Base-by-base conservation (phyloP, 2,797 vertebrate species). In the Hydrocynus forskahlii region DNA sequence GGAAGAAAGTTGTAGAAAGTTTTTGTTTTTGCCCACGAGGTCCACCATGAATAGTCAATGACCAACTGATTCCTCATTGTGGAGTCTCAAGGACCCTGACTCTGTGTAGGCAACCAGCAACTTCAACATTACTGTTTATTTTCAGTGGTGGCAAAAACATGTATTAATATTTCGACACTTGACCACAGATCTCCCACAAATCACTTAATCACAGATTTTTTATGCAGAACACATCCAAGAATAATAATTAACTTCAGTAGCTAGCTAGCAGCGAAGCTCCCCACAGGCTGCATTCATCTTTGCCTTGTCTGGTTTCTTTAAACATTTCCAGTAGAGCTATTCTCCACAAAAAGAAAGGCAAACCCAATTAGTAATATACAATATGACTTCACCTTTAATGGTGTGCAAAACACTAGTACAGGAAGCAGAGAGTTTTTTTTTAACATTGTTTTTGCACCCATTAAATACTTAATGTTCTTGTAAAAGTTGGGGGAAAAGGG, bases 381-480 rank as follows among this genome's bases (percentile, higher is more conserved):
- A 91, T 88, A 88, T 91, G 88, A 92, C 89, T 90, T 92, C 90
- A 89, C 88, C 89, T 92, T 92, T 93, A 93, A 88, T 92, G 87
- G 87, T 90, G 92, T 91, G 92, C 91, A 94, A 92, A 91, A 90
- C 89, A 91, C 85, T 73, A 88, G 87, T 89, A 89, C 91, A 93
- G 93, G 92, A 94, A 94, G 89, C 88, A 43, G 86, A 89, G 87
- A 91, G 89, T 90, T 92, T 29, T 67, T 76, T 64, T 70, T 66
- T 79, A n/a, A 92, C 90, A 90, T 93, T 93, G 91, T 93, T 93
- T 94, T 91, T 92, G 90, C 92, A 89, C 90, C 90, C 86, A 90
- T 93, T 92, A 94, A 94, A 91, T 92, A 90, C 89, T 88, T 90
- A 89, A 90, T 89, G 90, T 90, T 93, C 92, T 93, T 92, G 91